Conservation (phyloP, 2,888 invertebrate genomes). For the Fragum fragum region DNA sequence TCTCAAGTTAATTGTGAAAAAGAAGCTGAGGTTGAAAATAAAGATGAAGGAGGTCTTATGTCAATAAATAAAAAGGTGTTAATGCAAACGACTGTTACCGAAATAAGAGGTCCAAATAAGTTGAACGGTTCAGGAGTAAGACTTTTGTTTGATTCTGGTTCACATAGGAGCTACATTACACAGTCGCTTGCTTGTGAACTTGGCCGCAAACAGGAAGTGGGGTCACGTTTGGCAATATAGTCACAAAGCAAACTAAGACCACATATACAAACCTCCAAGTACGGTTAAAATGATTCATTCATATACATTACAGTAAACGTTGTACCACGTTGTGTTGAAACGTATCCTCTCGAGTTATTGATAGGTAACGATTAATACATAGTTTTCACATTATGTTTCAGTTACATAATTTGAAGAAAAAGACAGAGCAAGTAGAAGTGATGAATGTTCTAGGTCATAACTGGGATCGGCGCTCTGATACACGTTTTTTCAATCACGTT, state of each 20-base stretch:
- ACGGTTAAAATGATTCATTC: not conserved
- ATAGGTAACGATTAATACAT: not conserved
- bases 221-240: constrained; percentile 23
- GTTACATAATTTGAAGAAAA: no score
- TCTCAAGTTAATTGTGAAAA: not conserved
- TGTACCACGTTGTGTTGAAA: constrained; percentile 3
- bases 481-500: no score
- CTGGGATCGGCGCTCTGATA: no score
- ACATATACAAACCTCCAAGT: not conserved
- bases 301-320: constrained; percentile 13
- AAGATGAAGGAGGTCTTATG: constrained; percentile 27
- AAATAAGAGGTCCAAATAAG: not conserved
- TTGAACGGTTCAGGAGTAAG: not conserved
- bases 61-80: constrained; percentile 31
- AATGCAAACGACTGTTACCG: constrained; percentile 33
- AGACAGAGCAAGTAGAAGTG: no score
- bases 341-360: not conserved
- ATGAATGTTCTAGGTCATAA: no score
- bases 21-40: not conserved
- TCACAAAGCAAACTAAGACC: constrained; percentile 4
- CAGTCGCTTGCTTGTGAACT: constrained; percentile 15
- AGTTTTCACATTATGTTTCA: no score
- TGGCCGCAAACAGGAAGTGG: not conserved
- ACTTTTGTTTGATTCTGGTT: no score
- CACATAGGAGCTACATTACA: constrained; percentile 25